A percentile compares a stretch with the other conserved stretches of the same genome.
phyloP scores from a whole-genome alignment of 2,888 invertebrate species.

The Nemoura dubitans region DNA sequence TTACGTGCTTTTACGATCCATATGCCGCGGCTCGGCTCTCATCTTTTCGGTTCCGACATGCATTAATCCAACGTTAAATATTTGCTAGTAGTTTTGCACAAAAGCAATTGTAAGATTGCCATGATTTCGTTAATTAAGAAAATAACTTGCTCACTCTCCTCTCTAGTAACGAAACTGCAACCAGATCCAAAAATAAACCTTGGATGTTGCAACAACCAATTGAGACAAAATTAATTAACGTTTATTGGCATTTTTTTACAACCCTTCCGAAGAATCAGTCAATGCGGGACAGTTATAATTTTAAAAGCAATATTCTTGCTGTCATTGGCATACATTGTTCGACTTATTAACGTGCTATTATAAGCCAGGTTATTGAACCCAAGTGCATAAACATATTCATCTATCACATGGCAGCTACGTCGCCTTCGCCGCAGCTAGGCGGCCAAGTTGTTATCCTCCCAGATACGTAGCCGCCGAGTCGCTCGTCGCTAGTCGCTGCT shows the following conservation, averaged over 20 bases:
- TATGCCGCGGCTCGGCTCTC: not conserved
- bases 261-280: not conserved
- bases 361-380: conserved; percentile 20
- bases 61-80: not conserved
- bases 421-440: not conserved
- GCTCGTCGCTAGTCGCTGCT: too few relatives aligned
- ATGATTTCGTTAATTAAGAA: too few relatives aligned
- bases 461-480: not conserved
- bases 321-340: conserved; percentile 33
- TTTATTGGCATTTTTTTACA: too few relatives aligned
- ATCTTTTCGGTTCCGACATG: not conserved
- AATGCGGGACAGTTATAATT: conserved; percentile 14
- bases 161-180: not conserved
- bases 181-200: not conserved
- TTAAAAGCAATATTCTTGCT: not conserved
- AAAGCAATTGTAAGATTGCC: too few relatives aligned
- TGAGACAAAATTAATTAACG: not conserved
- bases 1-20: not conserved
- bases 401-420: conserved; percentile 5
- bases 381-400: conserved; percentile 31
- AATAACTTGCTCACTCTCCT: too few relatives aligned
- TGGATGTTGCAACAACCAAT: not conserved
- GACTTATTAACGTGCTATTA: conserved; percentile 38
- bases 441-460: not conserved
- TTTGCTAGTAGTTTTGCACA: not conserved